Base-by-base conservation (phyloP, 2,113 vertebrate genomes). In the Petromus typicus region DNA sequence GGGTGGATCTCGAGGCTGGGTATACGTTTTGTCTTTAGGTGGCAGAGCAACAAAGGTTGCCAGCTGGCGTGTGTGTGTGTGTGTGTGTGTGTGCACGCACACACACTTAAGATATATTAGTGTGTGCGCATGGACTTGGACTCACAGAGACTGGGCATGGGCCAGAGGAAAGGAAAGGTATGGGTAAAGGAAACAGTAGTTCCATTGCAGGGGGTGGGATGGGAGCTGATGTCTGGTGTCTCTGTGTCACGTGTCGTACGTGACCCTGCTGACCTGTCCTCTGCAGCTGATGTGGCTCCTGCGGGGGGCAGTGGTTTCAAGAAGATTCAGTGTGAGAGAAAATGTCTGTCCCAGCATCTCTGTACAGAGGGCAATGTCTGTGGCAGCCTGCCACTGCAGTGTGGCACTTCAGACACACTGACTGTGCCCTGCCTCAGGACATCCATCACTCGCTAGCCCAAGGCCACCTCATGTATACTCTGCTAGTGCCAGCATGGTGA, bases 401-500 rank as follows among this genome's bases (percentile, higher is more conserved):
- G 56, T 23, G 59, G 59, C 4, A 25, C 57, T 22, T 59, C 3
- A 59, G 57, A 13, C 40, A 37, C 80, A 40, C 20, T 2, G 1
- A 0, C 9, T 30, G 0, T 17, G 57, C 9, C 16, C 48, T 37
- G 34, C 61, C 56, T 66, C 64, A 51, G 61, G 30, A 23, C 11
- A 4, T 13, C 56, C 32, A 0, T 3, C 67, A 30, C 17, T 18
- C 4, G 13, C 75, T 75, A 37, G 79, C 5, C 48, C 12, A 3
- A 3, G 2, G 3, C 30, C 78, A 30, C 73, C 73, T 67, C 11
- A 51, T 51, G 48, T 7, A 11, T 9, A 17, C 7, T 80, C 57
- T 7, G 9, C 57, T 16, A 57, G 25, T 0, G 30, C 59, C 0
- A 0, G 3, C 20, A 0, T 9, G n/a, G 40, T 4, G n/a, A 7